Conservation (phyloP, 1,140 invertebrate genomes). For the Conus betulinus region DNA sequence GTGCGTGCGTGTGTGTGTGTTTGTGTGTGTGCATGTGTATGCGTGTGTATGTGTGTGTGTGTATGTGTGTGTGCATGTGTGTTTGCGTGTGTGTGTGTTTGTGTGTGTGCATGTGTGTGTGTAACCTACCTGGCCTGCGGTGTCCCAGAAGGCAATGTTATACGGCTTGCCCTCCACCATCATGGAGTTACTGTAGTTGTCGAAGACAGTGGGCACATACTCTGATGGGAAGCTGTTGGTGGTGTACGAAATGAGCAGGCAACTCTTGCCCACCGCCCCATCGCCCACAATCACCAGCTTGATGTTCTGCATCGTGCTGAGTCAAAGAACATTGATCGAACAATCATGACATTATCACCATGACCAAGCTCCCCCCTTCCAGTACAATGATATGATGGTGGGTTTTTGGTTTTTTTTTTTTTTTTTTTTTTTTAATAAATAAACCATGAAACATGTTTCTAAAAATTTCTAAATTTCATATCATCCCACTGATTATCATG, state of each 20-base stretch:
- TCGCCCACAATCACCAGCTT: slow-evolving; percentile 99
- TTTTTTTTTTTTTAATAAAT: too few relatives aligned
- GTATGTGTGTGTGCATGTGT: neutral
- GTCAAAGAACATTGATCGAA: too few relatives aligned
- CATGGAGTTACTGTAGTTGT: slow-evolving; percentile 98
- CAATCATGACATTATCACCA: neutral
- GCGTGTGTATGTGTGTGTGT: neutral
- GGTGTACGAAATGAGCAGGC: slow-evolving; percentile 96
- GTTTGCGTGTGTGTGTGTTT: neutral
- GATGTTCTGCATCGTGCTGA: slow-evolving; percentile 49
- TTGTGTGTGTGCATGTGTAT: too few relatives aligned
- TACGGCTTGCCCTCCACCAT: slow-evolving; percentile 96
- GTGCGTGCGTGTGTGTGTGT: neutral
- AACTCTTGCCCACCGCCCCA: slow-evolving; percentile 99
- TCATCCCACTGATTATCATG: too few relatives aligned
- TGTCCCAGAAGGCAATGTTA: slow-evolving; percentile 87
- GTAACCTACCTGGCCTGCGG: slow-evolving; percentile 74
- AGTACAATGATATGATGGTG: too few relatives aligned
- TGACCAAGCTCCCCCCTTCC: too few relatives aligned
- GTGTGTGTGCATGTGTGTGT: too few relatives aligned
- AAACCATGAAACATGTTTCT: too few relatives aligned
- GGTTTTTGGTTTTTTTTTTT: too few relatives aligned
- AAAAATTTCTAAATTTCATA: too few relatives aligned
- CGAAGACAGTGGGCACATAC: slow-evolving; percentile 98
- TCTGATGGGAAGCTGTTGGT: slow-evolving; percentile 99